Conservation (phyloP, 1,140 invertebrate species). For the Drosophila aff. region DNA sequence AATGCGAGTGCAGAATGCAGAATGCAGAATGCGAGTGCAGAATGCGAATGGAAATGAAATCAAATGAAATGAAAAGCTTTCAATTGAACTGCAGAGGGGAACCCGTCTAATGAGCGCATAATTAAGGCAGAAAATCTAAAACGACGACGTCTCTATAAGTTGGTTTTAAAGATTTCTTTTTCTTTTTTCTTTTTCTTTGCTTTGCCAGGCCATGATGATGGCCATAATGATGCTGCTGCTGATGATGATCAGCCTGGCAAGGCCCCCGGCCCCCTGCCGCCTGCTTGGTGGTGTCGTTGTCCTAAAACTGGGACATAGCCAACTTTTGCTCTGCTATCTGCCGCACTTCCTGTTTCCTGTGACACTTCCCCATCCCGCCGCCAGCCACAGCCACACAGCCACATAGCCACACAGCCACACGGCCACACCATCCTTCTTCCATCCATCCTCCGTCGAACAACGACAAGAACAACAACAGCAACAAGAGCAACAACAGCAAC, state of each 20-base stretch:
- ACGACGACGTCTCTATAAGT: slow-evolving; percentile 17
- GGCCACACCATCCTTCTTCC: not conserved
- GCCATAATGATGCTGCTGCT: slow-evolving; percentile 9
- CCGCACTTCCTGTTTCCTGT: slow-evolving; percentile 80
- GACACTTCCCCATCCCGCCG: slow-evolving; percentile 64
- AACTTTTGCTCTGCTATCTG: slow-evolving; percentile 74
- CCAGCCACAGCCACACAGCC: not conserved
- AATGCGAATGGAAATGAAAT: slow-evolving; percentile 19
- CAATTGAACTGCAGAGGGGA: slow-evolving; percentile 64
- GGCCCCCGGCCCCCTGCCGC: not conserved
- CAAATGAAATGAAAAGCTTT: slow-evolving; percentile 76
- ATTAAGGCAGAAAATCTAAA: slow-evolving; percentile 38
- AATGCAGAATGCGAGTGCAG: not conserved
- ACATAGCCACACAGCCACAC: not conserved
- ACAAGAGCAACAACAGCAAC: slow-evolving; percentile 26
- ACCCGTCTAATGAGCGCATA: slow-evolving; percentile 53
- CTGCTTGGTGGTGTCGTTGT: slow-evolving; percentile 46
- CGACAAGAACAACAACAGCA: slow-evolving; percentile 35
- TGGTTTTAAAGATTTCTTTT: slow-evolving; percentile 13
- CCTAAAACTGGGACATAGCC: slow-evolving; percentile 59
- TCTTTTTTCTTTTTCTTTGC: slow-evolving; percentile 12
- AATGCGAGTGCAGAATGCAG: not conserved
- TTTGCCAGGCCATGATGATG: not conserved
- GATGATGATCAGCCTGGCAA: not conserved
- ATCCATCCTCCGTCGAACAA: not conserved